Percentiles rank a stretch among this genome's conserved stretches.
phyloP scores from a whole-genome alignment of 2,888 invertebrate genomes.

The Vandiemenella viatica region DNA sequence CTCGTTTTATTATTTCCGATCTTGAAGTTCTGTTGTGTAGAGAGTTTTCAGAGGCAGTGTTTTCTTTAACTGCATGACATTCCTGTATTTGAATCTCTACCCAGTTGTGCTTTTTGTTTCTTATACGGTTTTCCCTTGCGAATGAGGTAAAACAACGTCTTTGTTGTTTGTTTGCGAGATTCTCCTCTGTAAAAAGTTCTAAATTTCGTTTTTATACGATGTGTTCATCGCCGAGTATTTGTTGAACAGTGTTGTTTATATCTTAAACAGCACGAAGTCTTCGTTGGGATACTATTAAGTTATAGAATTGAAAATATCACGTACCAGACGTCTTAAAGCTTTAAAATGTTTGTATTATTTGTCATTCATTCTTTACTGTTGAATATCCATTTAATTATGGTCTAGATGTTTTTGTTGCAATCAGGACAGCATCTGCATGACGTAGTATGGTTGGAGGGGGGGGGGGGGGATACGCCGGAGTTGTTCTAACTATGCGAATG shows the following conservation, averaged over 20 bases:
- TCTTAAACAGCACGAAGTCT: too few species aligned
- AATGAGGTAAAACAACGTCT: too few species aligned
- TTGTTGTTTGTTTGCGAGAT: too few species aligned
- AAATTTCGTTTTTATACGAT: too few species aligned
- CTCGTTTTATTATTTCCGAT: background rate
- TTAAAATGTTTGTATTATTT: background rate
- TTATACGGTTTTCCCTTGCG: too few species aligned
- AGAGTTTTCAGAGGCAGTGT: background rate
- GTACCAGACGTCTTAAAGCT: background rate
- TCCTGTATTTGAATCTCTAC: background rate
- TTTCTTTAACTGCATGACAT: too few species aligned
- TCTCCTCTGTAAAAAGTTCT: too few species aligned
- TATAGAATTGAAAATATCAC: too few species aligned
- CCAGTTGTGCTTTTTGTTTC: background rate
- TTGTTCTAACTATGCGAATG: background rate
- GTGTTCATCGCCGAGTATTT: too few species aligned
- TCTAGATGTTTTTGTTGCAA: background rate
- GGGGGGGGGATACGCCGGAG: background rate
- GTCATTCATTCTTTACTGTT: background rate
- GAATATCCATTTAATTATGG: background rate
- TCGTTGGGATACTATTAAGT: too few species aligned
- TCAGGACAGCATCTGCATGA: background rate
- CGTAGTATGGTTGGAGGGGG: background rate
- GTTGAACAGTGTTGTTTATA: too few species aligned
- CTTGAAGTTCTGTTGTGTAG: background rate